Base-by-base conservation (phyloP, 2,797 vertebrate species). In the Leptodactylus fallax region DNA sequence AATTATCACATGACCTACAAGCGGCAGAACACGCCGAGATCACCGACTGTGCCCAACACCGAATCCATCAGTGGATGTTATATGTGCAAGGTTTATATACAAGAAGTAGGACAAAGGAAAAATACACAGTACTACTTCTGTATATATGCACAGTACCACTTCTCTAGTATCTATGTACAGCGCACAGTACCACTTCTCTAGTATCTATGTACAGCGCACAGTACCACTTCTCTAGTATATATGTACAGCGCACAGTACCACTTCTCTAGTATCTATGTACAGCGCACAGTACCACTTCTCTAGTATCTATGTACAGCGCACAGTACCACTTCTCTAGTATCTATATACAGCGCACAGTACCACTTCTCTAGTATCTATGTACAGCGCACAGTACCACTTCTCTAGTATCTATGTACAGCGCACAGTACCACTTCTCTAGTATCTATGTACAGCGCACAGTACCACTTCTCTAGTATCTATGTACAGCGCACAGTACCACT, bases 1-100 rank as follows among this genome's bases (percentile, higher is more conserved):
- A 76, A 85, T 85, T 77, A 85, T n/a, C 60, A 78, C 58, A 36
- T 60, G 74, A 63, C 60, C 72, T 78, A 67, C 45, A 55, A 55
- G 72, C 12, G 8, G 23, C 60, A 27, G 14, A 53, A 85, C 27
- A 45, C 47, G 17, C 27, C 13, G 49, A 23, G 55, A 77, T 63
- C 83, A 9, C 3, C 27, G 16, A 61, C 16, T 58, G 17, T 21
- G 1, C 47, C 17, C n/a, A 23, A 14, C 17, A 2, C 11, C 6
- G 63, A 56, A 83, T 69, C 61, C 65, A 25, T 82, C 80, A 82
- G 19, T 14, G 47, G 51, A 53, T 25, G 69, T 69, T 67, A 69
- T 67, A 47, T 36, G 36, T 36, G 36, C 36, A n/a, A n/a, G n/a
- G n/a, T n/a, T n/a, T n/a, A n/a, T n/a, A n/a, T n/a, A n/a, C n/a